A percentile compares a stretch with the other conserved stretches of the same genome.
phyloP scores from a whole-genome alignment of 2,113 vertebrate genomes.

The Pygoscelis antarcticus region DNA sequence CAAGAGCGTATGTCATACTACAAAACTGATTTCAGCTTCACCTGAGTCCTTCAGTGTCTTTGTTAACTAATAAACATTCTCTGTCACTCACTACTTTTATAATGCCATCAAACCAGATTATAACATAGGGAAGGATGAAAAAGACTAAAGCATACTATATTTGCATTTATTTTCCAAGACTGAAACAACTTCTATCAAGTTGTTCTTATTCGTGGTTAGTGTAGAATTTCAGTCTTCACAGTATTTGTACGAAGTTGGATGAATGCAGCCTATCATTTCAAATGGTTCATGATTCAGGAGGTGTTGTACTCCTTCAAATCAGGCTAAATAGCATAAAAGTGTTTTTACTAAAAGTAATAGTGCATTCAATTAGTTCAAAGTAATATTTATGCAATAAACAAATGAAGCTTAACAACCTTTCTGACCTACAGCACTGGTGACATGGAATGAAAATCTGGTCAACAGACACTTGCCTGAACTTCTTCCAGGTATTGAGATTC shows the following conservation, averaged over 20 bases:
- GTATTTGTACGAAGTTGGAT: not conserved
- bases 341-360: not conserved
- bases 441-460: not conserved
- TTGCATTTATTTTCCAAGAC: not conserved
- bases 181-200: not conserved
- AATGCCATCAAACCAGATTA: not conserved
- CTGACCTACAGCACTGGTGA: not conserved
- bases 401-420: not conserved
- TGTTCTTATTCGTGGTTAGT: not conserved
- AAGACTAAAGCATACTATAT: not conserved
- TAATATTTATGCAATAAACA: not conserved
- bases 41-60: not conserved
- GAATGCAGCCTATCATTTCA: not conserved
- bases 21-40: not conserved
- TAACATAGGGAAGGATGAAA: not conserved
- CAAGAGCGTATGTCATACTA: not conserved
- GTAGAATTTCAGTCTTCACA: not conserved
- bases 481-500: not conserved
- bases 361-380: not conserved
- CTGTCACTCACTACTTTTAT: not conserved
- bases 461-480: not conserved
- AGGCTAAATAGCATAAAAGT: not conserved
- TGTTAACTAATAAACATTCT: not conserved
- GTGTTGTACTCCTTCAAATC: not conserved
- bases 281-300: not conserved